A percentile compares a stretch with the other conserved stretches of the same genome.
Conservation (phyloP, 2,888 invertebrate species). For the Cheilosia grossa region DNA sequence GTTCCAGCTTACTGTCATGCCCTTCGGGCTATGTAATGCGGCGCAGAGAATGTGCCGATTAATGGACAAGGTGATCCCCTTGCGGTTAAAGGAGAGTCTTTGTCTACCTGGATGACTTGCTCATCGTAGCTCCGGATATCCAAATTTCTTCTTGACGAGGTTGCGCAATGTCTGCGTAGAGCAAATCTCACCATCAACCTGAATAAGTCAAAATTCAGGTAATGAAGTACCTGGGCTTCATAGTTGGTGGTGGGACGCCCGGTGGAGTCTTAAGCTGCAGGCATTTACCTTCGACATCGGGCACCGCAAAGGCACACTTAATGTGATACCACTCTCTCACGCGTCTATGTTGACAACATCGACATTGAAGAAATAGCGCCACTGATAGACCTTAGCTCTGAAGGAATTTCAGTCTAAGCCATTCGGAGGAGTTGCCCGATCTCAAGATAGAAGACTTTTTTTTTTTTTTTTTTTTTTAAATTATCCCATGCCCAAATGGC, state of each 20-base stretch:
- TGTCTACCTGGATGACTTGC: too few relatives aligned
- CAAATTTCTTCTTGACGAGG: too few relatives aligned
- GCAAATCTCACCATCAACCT: too few relatives aligned
- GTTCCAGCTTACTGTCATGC: too few relatives aligned
- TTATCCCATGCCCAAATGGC: too few relatives aligned
- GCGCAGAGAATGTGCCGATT: too few relatives aligned
- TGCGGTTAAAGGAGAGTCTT: too few relatives aligned
- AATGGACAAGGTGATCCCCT: too few relatives aligned
- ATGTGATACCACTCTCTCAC: not conserved
- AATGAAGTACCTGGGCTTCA: constrained; percentile 59
- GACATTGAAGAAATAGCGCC: not conserved
- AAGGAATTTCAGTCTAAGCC: constrained; percentile 6
- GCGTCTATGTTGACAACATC: not conserved
- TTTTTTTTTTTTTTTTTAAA: too few relatives aligned
- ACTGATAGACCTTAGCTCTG: constrained; percentile 1
- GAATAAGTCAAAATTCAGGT: not conserved
- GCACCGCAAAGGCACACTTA: constrained; percentile 75
- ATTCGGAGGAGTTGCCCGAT: constrained; percentile 2
- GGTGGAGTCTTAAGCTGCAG: not conserved
- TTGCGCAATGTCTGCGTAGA: too few relatives aligned
- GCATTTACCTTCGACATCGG: not conserved
- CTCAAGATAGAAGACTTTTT: not conserved
- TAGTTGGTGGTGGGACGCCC: constrained; percentile 12
- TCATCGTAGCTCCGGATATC: too few relatives aligned
- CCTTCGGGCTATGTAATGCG: too few relatives aligned